These are phyloP conservation scores for Kryphioiulus occultus DNA, from an alignment of 2,888 invertebrate species.

Conservation along the genomic window DNA sequence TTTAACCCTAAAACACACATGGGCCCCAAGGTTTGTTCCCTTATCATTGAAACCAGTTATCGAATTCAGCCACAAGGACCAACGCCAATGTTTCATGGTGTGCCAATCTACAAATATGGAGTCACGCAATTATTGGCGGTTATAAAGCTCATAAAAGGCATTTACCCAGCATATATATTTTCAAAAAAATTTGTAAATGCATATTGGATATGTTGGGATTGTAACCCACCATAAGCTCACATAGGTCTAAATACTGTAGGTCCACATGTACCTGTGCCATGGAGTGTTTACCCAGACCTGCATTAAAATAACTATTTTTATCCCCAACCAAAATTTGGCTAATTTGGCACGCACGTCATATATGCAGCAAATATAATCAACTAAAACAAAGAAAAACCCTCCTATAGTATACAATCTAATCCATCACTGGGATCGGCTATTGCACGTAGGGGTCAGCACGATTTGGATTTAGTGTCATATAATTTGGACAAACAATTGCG, in stretches of 20 bases:
- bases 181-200: background rate
- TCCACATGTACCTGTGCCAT: background rate
- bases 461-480: background rate
- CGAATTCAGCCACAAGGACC: background rate
- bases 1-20: background rate
- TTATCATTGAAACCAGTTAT: background rate
- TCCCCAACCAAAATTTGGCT: background rate
- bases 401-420: constrained; percentile 30
- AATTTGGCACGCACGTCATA: constrained; percentile 35
- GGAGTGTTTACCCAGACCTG: background rate
- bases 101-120: background rate
- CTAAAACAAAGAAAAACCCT: constrained; percentile 21
- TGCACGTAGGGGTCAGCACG: background rate
- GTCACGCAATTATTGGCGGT: background rate
- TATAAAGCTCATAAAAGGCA: background rate
- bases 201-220: background rate
- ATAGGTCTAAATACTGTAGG: background rate
- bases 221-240: background rate
- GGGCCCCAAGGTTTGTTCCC: background rate
- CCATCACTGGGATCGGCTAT: background rate
- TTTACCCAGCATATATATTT: background rate
- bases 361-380: constrained; percentile 20
- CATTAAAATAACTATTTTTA: background rate
- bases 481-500: too few species aligned
- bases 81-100: background rate